A percentile compares a stretch with the other conserved stretches of the same genome.
Evolutionary conservation across 2,797 vertebrate species (phyloP).

Genomic region (Pogonophryne albipinna): DNA sequence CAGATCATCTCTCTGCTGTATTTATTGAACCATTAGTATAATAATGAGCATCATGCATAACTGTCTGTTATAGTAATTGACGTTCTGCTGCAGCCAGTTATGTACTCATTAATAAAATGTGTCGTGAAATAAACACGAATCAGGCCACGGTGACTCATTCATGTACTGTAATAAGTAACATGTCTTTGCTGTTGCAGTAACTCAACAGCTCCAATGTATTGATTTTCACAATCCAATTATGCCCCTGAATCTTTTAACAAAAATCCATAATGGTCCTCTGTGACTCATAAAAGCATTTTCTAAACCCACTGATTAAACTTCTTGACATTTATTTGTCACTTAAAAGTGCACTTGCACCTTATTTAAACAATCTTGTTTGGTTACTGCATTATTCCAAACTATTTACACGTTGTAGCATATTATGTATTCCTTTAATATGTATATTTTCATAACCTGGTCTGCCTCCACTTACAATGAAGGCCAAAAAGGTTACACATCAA

Average conservation of each 20-base stretch:
- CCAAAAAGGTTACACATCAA: too few species aligned
- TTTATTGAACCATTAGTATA: neutral
- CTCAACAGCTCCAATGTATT: neutral
- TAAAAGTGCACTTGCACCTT: neutral
- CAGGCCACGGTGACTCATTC: conserved; percentile 21
- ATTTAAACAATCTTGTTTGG: neutral
- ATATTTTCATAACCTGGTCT: neutral
- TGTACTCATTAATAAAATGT: conserved; percentile 22
- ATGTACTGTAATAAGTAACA: neutral
- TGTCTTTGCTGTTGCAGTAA: conserved; percentile 8
- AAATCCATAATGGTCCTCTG: neutral
- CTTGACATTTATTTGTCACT: neutral
- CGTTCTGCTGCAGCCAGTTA: neutral
- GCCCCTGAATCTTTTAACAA: neutral
- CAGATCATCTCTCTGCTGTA: neutral
- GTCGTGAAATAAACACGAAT: conserved; percentile 14
- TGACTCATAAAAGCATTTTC: neutral
- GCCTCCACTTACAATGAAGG: too few species aligned
- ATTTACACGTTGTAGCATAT: neutral
- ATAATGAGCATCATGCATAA: neutral
- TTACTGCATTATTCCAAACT: neutral
- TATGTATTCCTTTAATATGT: neutral
- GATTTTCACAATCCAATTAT: neutral
- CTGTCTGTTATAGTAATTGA: neutral
- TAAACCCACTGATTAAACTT: neutral